These are phyloP conservation scores for Caloenas nicobarica DNA, from an alignment of 2,113 vertebrate genomes.

Conservation along the genomic window DNA sequence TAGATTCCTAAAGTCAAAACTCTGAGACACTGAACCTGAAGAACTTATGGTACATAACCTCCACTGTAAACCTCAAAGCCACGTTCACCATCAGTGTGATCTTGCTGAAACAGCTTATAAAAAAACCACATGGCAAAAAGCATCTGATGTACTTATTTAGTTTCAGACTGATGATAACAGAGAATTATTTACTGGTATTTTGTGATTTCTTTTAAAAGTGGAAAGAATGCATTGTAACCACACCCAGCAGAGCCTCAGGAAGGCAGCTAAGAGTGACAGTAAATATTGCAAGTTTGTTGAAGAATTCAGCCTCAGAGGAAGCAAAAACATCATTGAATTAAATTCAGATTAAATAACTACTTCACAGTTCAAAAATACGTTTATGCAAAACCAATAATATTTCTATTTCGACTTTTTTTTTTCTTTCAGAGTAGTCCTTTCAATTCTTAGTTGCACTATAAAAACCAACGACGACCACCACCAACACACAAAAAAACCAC, in stretches of 20 bases:
- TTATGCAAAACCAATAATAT: neutral
- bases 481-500: too few relatives aligned
- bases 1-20: neutral
- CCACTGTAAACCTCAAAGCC: neutral
- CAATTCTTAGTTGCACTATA: neutral
- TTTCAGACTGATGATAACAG: neutral
- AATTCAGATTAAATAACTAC: neutral
- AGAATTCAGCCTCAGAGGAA: neutral
- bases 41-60: neutral
- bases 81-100: neutral
- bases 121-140: neutral
- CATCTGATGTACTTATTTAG: neutral
- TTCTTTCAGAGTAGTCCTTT: neutral
- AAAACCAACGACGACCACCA: too few relatives aligned
- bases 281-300: neutral
- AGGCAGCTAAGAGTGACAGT: neutral
- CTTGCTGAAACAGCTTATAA: neutral
- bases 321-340: neutral
- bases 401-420: neutral
- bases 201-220: neutral
- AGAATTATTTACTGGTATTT: neutral
- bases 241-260: neutral
- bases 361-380: neutral
- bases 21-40: fast-evolving
- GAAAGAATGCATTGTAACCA: neutral